Evolutionary conservation across 2,888 invertebrate species (phyloP), one percentile per base, ranked within the genome.

Genomic region (Melinopterus prodromus): DNA sequence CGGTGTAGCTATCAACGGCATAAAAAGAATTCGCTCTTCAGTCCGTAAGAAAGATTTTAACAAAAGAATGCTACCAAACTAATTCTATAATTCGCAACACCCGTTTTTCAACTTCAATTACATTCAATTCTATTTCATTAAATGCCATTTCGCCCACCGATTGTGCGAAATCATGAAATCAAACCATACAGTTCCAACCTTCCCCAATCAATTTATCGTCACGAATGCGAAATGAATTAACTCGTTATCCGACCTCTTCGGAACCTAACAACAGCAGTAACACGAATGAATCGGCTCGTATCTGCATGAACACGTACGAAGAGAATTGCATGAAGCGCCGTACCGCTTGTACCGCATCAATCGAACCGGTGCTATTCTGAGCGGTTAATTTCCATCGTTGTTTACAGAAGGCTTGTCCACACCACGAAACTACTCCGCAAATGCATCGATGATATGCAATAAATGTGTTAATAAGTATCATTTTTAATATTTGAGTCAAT

Each of bases 151-250:
- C 53, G 12, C 53, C 53, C 53, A 53, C 53, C 53, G 53, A 53
- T 53, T 53, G 53, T 53, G 53, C 53, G 12, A 53, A 53, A 53
- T 53, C 53, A 53, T 53, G 53, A 53, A 53, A 9, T 53, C 1
- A 53, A 53, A 53, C 53, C 53, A 53, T 53, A 53, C 53, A 53
- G 53, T 53, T 53, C 53, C 53, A 53, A 53, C 53, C 53, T 53
- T 53, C 53, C 5, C 2, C 53, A 53, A 53, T 53, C 53, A 53
- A 53, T 53, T 53, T 53, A 53, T 53, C 53, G 53, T 53, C 53
- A 53, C 53, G 53, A 53, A 53, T 53, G 53, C 53, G 53, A 53
- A 53, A 53, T 53, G 53, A 53, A 53, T 53, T 53, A 53, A 53
- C 53, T 53, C 53, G 53, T 53, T 53, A 53, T 53, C 53, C 53